Evolutionary conservation across 2,888 invertebrate genomes (phyloP).

Genomic region (Aquatica leii): DNA sequence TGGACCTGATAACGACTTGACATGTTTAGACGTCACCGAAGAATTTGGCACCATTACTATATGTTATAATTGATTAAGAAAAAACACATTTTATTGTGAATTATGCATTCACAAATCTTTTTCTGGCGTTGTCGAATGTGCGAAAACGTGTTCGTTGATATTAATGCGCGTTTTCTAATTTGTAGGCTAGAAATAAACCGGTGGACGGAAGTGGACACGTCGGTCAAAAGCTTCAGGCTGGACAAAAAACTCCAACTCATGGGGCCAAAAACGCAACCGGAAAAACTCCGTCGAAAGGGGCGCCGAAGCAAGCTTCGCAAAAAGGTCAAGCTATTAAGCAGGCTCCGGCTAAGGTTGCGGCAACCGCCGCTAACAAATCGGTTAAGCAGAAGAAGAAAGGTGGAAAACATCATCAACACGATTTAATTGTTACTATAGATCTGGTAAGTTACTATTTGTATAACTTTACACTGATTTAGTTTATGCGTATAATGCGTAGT

Average conservation of each 20-base stretch:
- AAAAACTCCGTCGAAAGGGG: constrained; percentile 66
- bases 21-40: too few species aligned
- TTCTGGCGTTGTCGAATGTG: too few species aligned
- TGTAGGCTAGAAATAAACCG: constrained; percentile 83
- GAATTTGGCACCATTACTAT: too few species aligned
- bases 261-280: constrained; percentile 64
- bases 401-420: constrained; percentile 81
- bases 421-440: constrained; percentile 83
- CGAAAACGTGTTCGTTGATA: too few species aligned
- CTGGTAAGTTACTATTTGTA: constrained; percentile 78
- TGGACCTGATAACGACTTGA: too few species aligned
- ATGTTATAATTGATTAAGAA: too few species aligned
- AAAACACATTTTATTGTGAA: too few species aligned
- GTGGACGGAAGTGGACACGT: constrained; percentile 79
- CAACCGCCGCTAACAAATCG: constrained; percentile 66
- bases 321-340: constrained; percentile 78
- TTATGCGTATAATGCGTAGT: too few species aligned
- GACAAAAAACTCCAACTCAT: constrained; percentile 70
- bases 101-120: too few species aligned
- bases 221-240: constrained; percentile 73
- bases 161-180: constrained; percentile 38
- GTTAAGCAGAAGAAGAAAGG: constrained; percentile 79
- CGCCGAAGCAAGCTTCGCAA: constrained; percentile 74
- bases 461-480: too few species aligned
- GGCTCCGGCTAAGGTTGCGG: constrained; percentile 68